Percentiles rank a stretch among this genome's conserved stretches.
phyloP scores from a whole-genome alignment of 2,888 invertebrate genomes.

The Torymus aiolomorphi region DNA sequence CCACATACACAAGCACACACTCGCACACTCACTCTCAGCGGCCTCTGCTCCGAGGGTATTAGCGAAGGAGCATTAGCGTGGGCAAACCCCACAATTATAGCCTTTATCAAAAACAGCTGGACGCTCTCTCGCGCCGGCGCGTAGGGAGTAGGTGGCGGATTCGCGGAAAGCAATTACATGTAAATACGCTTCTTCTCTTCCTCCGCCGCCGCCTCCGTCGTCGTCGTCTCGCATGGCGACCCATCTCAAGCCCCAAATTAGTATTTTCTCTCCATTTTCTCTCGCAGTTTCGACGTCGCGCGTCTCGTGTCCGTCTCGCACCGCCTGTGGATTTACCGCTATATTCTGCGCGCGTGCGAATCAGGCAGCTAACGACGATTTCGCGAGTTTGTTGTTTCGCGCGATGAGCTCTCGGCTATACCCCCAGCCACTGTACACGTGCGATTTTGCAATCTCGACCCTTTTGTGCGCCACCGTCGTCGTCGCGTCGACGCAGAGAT shows the following conservation, averaged over 20 bases:
- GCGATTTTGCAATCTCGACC: too few species aligned
- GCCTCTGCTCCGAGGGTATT: constrained; percentile 60
- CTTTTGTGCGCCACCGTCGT: too few species aligned
- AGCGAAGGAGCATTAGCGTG: constrained; percentile 68
- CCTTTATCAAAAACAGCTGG: constrained; percentile 72
- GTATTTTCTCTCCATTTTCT: constrained; percentile 65
- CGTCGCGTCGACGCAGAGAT: too few species aligned
- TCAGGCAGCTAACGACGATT: background rate
- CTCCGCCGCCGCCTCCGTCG: background rate
- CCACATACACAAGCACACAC: constrained; percentile 1
- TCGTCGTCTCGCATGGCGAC: constrained; percentile 68
- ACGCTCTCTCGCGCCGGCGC: constrained; percentile 49
- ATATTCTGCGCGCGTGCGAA: background rate
- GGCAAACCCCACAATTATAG: constrained; percentile 70
- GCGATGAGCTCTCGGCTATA: too few species aligned
- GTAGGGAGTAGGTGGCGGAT: constrained; percentile 68
- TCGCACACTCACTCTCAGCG: background rate
- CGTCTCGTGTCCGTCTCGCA: too few species aligned
- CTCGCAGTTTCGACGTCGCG: constrained; percentile 26
- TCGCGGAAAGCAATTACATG: constrained; percentile 73
- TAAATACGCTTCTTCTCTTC: constrained; percentile 63
- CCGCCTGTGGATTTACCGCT: constrained; percentile 55
- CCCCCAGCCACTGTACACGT: too few species aligned
- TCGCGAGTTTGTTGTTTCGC: too few species aligned
- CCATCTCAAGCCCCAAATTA: constrained; percentile 69